A percentile compares a stretch with the other conserved stretches of the same genome.
Evolutionary conservation across 64 coral and sea anemone genomes (phyloP).

Genomic region (Anthopleura sola): DNA sequence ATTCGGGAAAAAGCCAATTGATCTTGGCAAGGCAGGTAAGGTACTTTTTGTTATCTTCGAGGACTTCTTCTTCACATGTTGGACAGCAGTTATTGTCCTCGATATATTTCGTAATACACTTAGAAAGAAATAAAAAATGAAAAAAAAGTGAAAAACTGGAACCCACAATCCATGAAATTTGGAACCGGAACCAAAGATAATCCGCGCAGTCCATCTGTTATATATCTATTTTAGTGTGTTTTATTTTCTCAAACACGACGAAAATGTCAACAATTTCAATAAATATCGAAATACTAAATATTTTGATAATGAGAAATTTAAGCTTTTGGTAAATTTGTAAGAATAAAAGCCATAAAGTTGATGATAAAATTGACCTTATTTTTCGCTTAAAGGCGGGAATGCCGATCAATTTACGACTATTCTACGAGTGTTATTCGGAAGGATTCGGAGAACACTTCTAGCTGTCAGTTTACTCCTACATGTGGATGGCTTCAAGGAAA

Average conservation of each 20-base stretch:
- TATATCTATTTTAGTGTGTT: too few species aligned
- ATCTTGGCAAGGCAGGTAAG: neutral
- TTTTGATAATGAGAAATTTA: too few species aligned
- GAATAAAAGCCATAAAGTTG: too few species aligned
- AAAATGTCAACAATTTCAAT: too few species aligned
- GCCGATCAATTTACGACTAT: neutral
- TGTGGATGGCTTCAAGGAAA: neutral
- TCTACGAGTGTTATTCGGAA: neutral
- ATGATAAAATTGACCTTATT: too few species aligned
- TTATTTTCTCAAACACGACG: too few species aligned
- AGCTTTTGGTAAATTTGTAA: too few species aligned
- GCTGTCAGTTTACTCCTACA: neutral
- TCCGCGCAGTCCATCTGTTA: too few species aligned
- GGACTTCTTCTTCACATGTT: neutral
- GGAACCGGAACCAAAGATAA: too few species aligned
- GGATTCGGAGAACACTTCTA: neutral
- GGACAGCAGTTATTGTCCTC: slow-evolving; percentile 1
- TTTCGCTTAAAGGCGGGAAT: too few species aligned
- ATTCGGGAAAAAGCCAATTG: neutral
- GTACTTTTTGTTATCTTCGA: neutral
- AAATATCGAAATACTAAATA: too few species aligned
- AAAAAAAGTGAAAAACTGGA: neutral
- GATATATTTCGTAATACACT: neutral
- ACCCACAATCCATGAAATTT: too few species aligned
- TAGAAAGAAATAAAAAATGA: neutral